Evolutionary conservation across 2,113 vertebrate genomes (phyloP), one percentile per base, ranked within the genome.

Genomic region (Xyliphius kryptos): DNA sequence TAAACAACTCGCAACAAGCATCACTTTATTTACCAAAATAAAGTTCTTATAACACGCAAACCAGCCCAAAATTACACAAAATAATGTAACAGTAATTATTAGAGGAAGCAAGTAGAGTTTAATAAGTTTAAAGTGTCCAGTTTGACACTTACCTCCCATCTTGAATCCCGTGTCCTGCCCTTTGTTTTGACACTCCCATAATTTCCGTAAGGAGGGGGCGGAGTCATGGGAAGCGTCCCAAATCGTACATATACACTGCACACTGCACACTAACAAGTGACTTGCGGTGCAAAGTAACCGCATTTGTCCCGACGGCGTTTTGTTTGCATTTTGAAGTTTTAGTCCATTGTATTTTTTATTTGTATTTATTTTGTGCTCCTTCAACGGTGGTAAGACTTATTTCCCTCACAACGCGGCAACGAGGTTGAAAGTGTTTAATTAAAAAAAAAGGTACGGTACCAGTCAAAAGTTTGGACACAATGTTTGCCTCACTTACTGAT

Each of bases 121-220:
- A 19, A 20, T 38, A 1, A 61, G 14, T 48, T 48, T 21, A 56
- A 70, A 51, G 19, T 54, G 3, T 1, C 19, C 37, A 13, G 20
- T 56, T 50, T 17, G 1, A 40, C 52, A 68, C 66, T 57, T 14
- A 73, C 70, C 70, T 73, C 70, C 70, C 70, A 68, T 73, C 20
- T 43, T 68, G 44, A 32, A 16, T 63, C 38, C 37, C 61, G 58
- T 59, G 55, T 68, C 49, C 55, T 72, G 55, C 52, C 50, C 67
- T 50, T 51, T 51, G 48, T 65, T 63, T 55, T 59, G 57, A 48
- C 44, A 68, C 70, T 13, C 70, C 70, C 61, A 51, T 68, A 15
- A 19, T 26, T 22, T 52, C n/a, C 51, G 16, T 17, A 38, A 17
- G 19, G 9, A 32, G 36, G 21, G 58, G 60, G 36, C 41, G 56